Conservation (phyloP, 1,140 invertebrate species). For the Calycopis cecrops region DNA sequence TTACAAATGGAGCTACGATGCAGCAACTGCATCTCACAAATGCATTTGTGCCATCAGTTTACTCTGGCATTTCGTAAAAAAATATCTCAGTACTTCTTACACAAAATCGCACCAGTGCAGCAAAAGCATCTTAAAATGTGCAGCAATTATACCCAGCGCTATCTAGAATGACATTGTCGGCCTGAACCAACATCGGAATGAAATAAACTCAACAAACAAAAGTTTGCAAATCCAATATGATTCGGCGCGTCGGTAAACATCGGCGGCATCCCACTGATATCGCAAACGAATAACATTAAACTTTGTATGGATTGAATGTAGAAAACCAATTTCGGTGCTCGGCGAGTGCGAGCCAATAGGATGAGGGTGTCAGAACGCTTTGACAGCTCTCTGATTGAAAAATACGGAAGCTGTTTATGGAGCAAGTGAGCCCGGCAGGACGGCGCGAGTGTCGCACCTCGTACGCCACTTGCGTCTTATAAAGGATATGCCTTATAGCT, state of each 20-base stretch:
- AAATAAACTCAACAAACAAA: conserved; percentile 75
- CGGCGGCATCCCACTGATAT: conserved; percentile 73
- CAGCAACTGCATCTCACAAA: too few relatives aligned
- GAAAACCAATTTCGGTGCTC: conserved; percentile 76
- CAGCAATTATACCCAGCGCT: conserved; percentile 9
- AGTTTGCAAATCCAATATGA: conserved; percentile 75
- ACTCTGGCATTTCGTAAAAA: too few relatives aligned
- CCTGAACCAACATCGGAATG: conserved; percentile 71
- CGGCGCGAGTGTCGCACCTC: conserved; percentile 11
- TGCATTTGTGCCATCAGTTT: too few relatives aligned
- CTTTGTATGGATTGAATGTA: conserved; percentile 76
- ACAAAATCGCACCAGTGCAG: too few relatives aligned
- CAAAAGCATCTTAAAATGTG: too few relatives aligned
- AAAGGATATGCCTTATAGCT: too few relatives aligned
- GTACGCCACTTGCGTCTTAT: conserved; percentile 12
- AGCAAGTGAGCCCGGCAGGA: conserved; percentile 49
- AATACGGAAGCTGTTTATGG: conserved; percentile 76
- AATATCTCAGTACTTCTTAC: too few relatives aligned
- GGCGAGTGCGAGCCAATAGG: conserved; percentile 72
- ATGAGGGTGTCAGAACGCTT: conserved; percentile 74
- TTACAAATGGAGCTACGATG: too few relatives aligned
- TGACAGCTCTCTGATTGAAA: conserved; percentile 77
- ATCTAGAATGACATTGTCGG: conserved; percentile 66
- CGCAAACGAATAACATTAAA: conserved; percentile 75
- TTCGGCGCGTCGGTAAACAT: conserved; percentile 75